phyloP scores from a whole-genome alignment of 2,888 invertebrate species.

The Ceraclea dissimilis region DNA sequence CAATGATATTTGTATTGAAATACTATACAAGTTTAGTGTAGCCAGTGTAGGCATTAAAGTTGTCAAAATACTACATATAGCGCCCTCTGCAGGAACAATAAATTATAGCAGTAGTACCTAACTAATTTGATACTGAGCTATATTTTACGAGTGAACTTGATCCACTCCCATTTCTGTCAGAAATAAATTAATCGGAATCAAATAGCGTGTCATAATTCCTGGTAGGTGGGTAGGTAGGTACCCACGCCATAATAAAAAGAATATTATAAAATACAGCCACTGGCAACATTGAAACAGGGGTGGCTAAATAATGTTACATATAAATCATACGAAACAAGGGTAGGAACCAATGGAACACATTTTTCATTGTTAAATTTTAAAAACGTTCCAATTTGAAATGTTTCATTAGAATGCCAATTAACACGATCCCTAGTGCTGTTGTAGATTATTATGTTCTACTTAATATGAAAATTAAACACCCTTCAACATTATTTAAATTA shows the following conservation, averaged over 20 bases:
- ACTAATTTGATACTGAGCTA: background rate
- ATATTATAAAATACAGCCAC: conserved; percentile 9
- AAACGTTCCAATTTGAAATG: background rate
- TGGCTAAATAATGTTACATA: conserved; percentile 2
- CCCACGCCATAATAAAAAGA: conserved; percentile 16
- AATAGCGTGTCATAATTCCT: conserved; percentile 23
- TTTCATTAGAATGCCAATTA: conserved; percentile 2
- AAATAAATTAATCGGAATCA: conserved; percentile 23
- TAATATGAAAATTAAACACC: background rate
- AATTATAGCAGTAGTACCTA: too few relatives aligned
- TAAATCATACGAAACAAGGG: conserved; percentile 1
- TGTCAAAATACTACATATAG: too few relatives aligned
- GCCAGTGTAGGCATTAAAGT: too few relatives aligned
- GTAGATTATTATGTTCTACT: background rate
- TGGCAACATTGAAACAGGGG: conserved; percentile 14
- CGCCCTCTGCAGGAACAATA: too few relatives aligned
- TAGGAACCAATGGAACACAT: background rate
- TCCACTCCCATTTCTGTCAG: background rate
- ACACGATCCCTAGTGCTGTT: background rate
- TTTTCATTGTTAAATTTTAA: background rate
- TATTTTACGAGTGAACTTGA: background rate
- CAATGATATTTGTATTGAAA: too few relatives aligned
- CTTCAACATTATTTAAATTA: background rate
- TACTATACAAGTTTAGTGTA: too few relatives aligned
- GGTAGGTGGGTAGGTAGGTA: too few relatives aligned